Evolutionary conservation across 2,797 vertebrate species (phyloP), one percentile per base, ranked within the genome.

Genomic region (Gymnothorax reevesii): DNA sequence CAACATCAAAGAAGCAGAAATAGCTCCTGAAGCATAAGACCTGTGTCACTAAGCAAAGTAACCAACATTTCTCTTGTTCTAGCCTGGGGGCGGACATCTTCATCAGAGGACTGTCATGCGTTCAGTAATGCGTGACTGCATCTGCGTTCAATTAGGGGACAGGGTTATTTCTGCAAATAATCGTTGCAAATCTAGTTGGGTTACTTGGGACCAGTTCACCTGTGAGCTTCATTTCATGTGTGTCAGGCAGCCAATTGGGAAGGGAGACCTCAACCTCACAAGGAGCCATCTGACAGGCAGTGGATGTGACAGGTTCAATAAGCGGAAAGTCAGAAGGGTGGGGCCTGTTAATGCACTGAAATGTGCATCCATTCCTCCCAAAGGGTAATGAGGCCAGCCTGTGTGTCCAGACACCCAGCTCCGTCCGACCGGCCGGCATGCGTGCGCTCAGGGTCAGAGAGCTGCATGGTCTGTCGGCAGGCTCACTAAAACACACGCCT

Each of bases 321-420:
- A 86, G 75, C 57, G 82, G 62, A 82, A 66, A 54, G 33, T 10
- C 20, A 27, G 57, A 25, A 20, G 54, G 83, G 83, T 71, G 59
- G 33, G 87, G 82, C 54, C 7, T 33, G 83, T 84, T 85, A 86
- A 88, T 90, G 88, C 89, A n/a, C 86, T 54, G 83, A 89, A 91
- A 88, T 79, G 88, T 89, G 85, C 90, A 27, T 89, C 75, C 10
- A 57, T 85, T 87, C 25, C 42, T 57, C 71, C 80, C 69, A 25
- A 22, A 86, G 52, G 52, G 62, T 60, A 79, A 59, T 80, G 71
- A 87, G 87, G 88, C 85, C 20, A 79, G 17, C 7, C 75, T 54
- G 75, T 20, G 20, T 75, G 57, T 80, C 10, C 85, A 75, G 83
- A 75, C 55, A 7, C 22, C 82, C 84, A 54, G 82, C 88, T 87